These are phyloP conservation scores for Sarcophaga bullata DNA, from an alignment of 1,140 invertebrate genomes.

Conservation along the genomic window DNA sequence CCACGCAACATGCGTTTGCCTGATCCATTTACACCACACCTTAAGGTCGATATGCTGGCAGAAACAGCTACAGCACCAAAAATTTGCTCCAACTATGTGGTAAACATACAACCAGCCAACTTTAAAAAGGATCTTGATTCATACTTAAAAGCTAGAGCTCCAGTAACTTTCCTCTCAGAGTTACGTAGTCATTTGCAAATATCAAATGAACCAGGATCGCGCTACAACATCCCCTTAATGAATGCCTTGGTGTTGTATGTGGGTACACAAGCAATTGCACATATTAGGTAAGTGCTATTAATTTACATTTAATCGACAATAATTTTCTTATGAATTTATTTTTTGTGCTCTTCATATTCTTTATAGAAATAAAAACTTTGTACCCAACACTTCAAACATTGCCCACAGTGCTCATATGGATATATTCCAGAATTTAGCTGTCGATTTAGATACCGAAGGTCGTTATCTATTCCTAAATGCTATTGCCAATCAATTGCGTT, in stretches of 20 bases:
- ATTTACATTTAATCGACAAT: neutral
- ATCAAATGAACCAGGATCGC: slow-evolving; percentile 84
- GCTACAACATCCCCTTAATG: slow-evolving; percentile 96
- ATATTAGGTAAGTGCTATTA: slow-evolving; percentile 70
- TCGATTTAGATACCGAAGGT: slow-evolving; percentile 97
- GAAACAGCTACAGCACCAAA: slow-evolving; percentile 87
- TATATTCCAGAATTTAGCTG: slow-evolving; percentile 98
- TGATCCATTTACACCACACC: slow-evolving; percentile 96
- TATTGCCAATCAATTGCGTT: slow-evolving; percentile 97
- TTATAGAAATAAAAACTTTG: slow-evolving; percentile 80
- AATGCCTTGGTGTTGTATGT: slow-evolving; percentile 98
- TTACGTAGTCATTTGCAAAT: slow-evolving; percentile 88
- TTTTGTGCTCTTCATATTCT: no score
- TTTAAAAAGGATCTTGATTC: slow-evolving; percentile 97
- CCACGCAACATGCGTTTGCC: slow-evolving; percentile 97
- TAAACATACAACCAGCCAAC: slow-evolving; percentile 84
- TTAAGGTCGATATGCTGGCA: slow-evolving; percentile 95
- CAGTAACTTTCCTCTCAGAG: slow-evolving; percentile 95
- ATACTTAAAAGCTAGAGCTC: slow-evolving; percentile 93
- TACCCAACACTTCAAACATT: slow-evolving; percentile 95
- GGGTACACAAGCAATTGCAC: slow-evolving; percentile 93
- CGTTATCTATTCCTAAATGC: slow-evolving; percentile 97
- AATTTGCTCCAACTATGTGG: slow-evolving; percentile 88
- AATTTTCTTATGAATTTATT: neutral
- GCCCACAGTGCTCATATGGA: slow-evolving; percentile 98